Percentiles rank a stretch among this genome's conserved stretches.
These are phyloP conservation scores for Aspidoscelis tigris DNA, from an alignment of 2,113 vertebrate species.

Conservation along the genomic window DNA sequence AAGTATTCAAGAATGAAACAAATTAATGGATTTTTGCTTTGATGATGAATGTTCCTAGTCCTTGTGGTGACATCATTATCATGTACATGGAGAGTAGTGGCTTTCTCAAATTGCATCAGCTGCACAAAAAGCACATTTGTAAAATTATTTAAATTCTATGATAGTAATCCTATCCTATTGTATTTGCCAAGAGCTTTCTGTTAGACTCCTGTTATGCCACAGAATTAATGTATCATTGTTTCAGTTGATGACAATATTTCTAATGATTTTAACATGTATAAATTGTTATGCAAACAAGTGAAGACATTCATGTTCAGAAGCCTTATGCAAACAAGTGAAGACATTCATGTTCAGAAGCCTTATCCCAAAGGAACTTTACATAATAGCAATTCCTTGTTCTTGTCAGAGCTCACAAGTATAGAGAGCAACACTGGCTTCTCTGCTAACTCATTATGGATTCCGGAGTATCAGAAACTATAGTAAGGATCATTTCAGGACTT, in stretches of 20 bases:
- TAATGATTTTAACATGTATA: not conserved
- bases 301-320: not conserved
- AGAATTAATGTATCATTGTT: not conserved
- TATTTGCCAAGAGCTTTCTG: slow-evolving; percentile 45
- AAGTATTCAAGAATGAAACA: too few relatives aligned
- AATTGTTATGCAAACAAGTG: slow-evolving; percentile 10
- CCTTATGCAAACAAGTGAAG: slow-evolving; percentile 18
- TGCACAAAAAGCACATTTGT: too few relatives aligned
- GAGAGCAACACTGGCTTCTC: slow-evolving; percentile 31
- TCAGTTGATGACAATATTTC: slow-evolving; percentile 22
- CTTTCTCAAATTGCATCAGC: too few relatives aligned
- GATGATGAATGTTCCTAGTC: too few relatives aligned
- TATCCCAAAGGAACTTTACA: slow-evolving; percentile 20
- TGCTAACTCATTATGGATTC: slow-evolving; percentile 8
- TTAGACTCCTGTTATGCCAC: not conserved
- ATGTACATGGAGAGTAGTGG: too few relatives aligned
- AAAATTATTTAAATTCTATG: too few relatives aligned
- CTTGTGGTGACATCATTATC: too few relatives aligned
- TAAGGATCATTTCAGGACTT: slow-evolving; percentile 30
- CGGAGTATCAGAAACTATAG: slow-evolving; percentile 7
- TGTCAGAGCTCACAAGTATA: not conserved
- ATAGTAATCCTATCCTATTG: slow-evolving; percentile 45
- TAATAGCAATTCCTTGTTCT: slow-evolving; percentile 56
- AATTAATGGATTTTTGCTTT: too few relatives aligned
- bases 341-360: not conserved